phyloP scores from a whole-genome alignment of 2,888 invertebrate genomes.

The Drosophila koepferae region DNA sequence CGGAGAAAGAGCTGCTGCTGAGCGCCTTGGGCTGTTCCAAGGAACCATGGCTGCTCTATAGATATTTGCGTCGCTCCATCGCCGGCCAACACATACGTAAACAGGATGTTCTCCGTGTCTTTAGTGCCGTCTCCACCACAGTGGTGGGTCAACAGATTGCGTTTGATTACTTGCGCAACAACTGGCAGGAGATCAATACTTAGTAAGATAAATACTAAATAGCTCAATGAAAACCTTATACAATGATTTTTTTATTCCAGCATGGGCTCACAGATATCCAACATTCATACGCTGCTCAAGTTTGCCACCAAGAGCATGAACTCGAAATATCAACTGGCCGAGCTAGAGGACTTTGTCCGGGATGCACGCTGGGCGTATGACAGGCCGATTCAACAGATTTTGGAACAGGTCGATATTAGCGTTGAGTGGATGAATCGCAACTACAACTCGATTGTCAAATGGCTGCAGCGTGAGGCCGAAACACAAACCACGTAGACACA shows the following conservation, averaged over 20 bases:
- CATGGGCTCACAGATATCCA: conserved; percentile 90
- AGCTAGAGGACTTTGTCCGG: conserved; percentile 90
- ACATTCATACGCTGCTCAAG: conserved; percentile 90
- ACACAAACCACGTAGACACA: conserved; percentile 18
- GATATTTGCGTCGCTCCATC: conserved; percentile 90
- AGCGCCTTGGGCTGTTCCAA: conserved; percentile 92
- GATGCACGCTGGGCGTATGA: conserved; percentile 89
- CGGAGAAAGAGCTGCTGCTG: conserved; percentile 92
- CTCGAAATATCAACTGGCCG: conserved; percentile 90
- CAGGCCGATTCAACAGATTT: conserved; percentile 91
- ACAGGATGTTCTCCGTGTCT: conserved; percentile 92
- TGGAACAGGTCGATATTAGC: conserved; percentile 93
- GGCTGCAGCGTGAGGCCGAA: conserved; percentile 86
- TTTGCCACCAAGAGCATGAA: conserved; percentile 91
- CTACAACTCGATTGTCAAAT: conserved; percentile 90
- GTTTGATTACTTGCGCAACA: conserved; percentile 91
- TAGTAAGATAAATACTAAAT: conserved; percentile 92
- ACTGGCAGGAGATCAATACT: conserved; percentile 90
- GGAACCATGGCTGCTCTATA: conserved; percentile 91
- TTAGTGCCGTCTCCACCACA: conserved; percentile 91
- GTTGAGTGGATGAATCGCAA: conserved; percentile 93
- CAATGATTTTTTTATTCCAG: conserved; percentile 84
- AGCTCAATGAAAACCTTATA: conserved; percentile 24
- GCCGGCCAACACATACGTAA: conserved; percentile 92
- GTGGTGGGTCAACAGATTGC: conserved; percentile 93